Evolutionary conservation across 2,888 invertebrate genomes (phyloP), one percentile per base, ranked within the genome.

Genomic region (Epinotia nisella): DNA sequence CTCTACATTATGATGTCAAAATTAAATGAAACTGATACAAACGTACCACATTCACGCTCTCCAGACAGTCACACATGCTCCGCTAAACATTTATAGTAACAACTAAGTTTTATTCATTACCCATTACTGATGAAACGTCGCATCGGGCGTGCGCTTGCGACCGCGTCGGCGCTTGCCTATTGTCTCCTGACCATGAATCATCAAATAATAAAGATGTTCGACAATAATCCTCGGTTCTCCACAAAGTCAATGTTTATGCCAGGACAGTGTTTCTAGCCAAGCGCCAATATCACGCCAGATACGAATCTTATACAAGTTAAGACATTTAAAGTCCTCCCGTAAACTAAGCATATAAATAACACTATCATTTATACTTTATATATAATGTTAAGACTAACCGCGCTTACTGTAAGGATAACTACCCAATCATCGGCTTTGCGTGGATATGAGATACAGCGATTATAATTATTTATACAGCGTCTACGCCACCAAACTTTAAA

Each of bases 21-120:
- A 89, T 85, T 79, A 77, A 86, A 90, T 87, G 82, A 79, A 88
- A 91, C 84, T 83, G 83, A 90, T 87, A 88, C 85, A 83, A 87
- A 87, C 87, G 84, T 85, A 85, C 85, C 90, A 87, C 93, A 93
- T 90, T 91, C 93, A 92, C 87, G 78, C 93, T 75, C 86, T 89
- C n/a, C n/a, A n/a, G n/a, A n/a, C n/a, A n/a, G n/a, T n/a, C 93
- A 91, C 90, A 89, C 92, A 86, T 85, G 83, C 85, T 90, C 92
- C 88, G 89, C 93, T 93, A 93, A 92, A 93, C 93, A 93, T 93
- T 93, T 93, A 93, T 91, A 87, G 85, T 93, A 93, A 93, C 92
- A 91, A 90, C 93, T 93, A 93, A 88, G 84, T 88, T 87, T 89
- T 87, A 89, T 86, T 87, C 82, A 87, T 89, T 88, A 91, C 85